phyloP scores from a whole-genome alignment of 1,140 invertebrate species.

The Nebria ingens region DNA sequence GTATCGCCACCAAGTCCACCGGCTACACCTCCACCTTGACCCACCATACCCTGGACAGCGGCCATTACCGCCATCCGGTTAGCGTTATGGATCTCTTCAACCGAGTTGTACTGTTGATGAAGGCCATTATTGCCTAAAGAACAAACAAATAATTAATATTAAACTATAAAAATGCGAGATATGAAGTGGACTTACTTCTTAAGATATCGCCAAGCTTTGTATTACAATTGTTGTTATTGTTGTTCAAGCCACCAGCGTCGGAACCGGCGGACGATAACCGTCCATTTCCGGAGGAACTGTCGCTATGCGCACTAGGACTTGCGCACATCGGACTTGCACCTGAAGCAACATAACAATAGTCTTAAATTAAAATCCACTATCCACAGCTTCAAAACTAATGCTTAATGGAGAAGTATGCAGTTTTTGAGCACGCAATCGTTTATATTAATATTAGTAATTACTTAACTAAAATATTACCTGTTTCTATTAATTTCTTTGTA shows the following conservation, averaged over 20 bases:
- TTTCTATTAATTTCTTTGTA: too few relatives aligned
- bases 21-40: conserved; percentile 41
- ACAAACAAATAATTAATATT: too few relatives aligned
- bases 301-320: conserved; percentile 70
- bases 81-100: conserved; percentile 56
- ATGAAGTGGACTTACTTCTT: conserved; percentile 34
- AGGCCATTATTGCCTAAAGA: conserved; percentile 35
- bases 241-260: conserved; percentile 51
- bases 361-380: too few relatives aligned
- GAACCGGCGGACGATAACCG: conserved; percentile 66
- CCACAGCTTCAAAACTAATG: too few relatives aligned
- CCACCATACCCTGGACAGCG: conserved; percentile 55
- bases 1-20: conserved; percentile 32
- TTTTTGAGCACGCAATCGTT: too few relatives aligned
- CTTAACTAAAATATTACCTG: too few relatives aligned
- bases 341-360: too few relatives aligned
- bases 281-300: conserved; percentile 68
- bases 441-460: too few relatives aligned
- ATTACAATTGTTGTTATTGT: conserved; percentile 59
- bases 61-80: conserved; percentile 66
- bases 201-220: conserved; percentile 60
- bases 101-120: conserved; percentile 53
- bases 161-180: too few relatives aligned
- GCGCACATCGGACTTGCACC: conserved; percentile 53
- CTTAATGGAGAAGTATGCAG: too few relatives aligned